Base-by-base conservation (phyloP, 37 sponge, comb jelly and placozoan genomes). In the Agelas oroides region DNA sequence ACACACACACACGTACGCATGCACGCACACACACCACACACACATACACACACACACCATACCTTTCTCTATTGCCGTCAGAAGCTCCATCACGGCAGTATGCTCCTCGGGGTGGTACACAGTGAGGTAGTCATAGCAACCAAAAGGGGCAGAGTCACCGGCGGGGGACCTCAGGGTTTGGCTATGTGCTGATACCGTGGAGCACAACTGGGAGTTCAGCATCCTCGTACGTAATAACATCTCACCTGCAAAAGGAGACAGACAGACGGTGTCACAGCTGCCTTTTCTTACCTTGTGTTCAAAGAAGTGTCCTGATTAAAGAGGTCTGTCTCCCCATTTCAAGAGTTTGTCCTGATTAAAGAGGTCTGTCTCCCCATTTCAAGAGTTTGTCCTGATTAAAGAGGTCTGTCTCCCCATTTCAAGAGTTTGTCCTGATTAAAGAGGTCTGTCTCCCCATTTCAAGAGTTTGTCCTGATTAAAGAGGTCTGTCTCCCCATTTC, bases 91-190 rank as follows among this genome's bases (percentile, higher is more conserved):
- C 0, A 85, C 58, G n/a, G 82, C 78, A 16, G 84, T 88, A 28
- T 75, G 84, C 69, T 93, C 85, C 62, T 82, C 82, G 19, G 90
- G 86, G 37, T 81, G 72, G 52, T 82, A 80, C 28, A 80, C 36
- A 30, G 71, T 16, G 2, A 93, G 84, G 63, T 93, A 93, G 75
- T 88, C 86, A 79, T 85, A 89, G 30, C 63, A 56, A 21, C 86
- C 82, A 77, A 93, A 93, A 1, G 93, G 93, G 58, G 28, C 35
- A 15, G 59, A 11, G 5, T 36, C 46, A 25, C n/a, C n/a, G 31
- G 86, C 82, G 13, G 90, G 82, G 24, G 46, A 20, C 65, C 21
- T 78, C 57, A 88, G 76, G 12, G 19, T 33, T 0, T 76, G n/a
- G 1, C 52, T 34, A 17, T 65, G 33, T 25, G 38, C 35, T 37